Conservation (phyloP, 1,140 invertebrate species). For the Oreohelix idahoensis region DNA sequence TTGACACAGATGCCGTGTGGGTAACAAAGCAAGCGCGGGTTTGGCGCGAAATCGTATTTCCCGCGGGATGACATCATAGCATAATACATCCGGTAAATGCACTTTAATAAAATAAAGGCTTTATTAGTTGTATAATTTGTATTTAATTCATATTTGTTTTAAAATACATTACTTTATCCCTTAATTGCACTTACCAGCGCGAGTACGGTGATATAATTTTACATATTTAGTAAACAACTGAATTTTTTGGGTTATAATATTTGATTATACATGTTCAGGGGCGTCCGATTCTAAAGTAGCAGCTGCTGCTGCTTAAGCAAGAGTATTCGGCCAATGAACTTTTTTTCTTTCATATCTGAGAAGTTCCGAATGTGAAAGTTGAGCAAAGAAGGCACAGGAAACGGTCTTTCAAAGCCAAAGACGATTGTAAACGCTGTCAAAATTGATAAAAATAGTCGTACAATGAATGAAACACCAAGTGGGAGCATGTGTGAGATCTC, state of each 20-base stretch:
- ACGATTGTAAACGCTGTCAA: neutral
- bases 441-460: neutral
- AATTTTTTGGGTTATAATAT: neutral
- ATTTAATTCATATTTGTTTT: neutral
- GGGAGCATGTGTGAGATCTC: neutral
- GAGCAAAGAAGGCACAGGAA: neutral
- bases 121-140: neutral
- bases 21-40: slow-evolving; percentile 53
- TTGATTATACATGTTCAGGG: neutral
- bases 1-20: slow-evolving; percentile 40
- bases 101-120: neutral
- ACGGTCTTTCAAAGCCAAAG: neutral
- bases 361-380: too few species aligned
- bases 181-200: neutral
- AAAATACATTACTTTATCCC: neutral
- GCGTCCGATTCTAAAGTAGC: neutral
- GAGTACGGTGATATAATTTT: neutral
- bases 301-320: neutral
- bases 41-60: slow-evolving; percentile 71
- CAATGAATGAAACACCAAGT: neutral
- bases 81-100: slow-evolving; percentile 35
- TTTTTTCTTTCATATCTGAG: neutral
- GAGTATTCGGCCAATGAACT: neutral
- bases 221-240: neutral
- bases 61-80: slow-evolving; percentile 64